Percentiles rank a stretch among this genome's conserved stretches.
Conservation (phyloP, 1,140 invertebrate genomes). For the Heliconius eleuchia region DNA sequence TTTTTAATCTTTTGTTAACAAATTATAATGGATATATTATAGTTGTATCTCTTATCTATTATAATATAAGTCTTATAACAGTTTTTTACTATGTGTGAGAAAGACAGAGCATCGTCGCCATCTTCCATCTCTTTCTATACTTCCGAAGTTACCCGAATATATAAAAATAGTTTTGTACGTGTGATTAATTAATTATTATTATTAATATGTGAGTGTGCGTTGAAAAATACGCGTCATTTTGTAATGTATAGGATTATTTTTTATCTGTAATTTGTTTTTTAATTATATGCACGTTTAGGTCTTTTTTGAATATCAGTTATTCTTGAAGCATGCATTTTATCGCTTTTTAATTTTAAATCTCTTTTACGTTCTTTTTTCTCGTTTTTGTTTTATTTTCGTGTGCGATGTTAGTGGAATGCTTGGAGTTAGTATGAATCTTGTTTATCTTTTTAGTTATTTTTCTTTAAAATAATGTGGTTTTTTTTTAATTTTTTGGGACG, state of each 20-base stretch:
- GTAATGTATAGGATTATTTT: conserved; percentile 12
- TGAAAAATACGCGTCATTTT: conserved; percentile 10
- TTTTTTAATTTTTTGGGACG: neutral
- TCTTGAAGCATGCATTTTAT: conserved; percentile 34
- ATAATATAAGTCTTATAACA: no score
- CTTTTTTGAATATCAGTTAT: neutral
- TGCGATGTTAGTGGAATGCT: conserved; percentile 6
- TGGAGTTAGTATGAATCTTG: neutral
- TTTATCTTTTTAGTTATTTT: neutral
- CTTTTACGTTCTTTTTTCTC: neutral
- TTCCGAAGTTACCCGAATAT: conserved; percentile 43
- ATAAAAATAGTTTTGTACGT: conserved; percentile 36
- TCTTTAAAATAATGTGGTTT: neutral
- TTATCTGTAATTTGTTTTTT: neutral
- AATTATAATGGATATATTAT: no score
- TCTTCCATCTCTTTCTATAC: conserved; percentile 18
- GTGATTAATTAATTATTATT: conserved; percentile 4
- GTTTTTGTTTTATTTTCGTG: neutral
- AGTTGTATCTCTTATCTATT: neutral
- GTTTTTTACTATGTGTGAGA: neutral
- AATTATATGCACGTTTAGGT: neutral
- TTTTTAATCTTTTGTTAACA: no score
- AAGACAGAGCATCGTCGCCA: neutral
- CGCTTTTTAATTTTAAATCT: conserved; percentile 17
- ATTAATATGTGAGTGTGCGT: neutral